Percentiles rank a stretch among this genome's conserved stretches.
Conservation (phyloP, 2,113 vertebrate species). For the Lasiurus borealis region DNA sequence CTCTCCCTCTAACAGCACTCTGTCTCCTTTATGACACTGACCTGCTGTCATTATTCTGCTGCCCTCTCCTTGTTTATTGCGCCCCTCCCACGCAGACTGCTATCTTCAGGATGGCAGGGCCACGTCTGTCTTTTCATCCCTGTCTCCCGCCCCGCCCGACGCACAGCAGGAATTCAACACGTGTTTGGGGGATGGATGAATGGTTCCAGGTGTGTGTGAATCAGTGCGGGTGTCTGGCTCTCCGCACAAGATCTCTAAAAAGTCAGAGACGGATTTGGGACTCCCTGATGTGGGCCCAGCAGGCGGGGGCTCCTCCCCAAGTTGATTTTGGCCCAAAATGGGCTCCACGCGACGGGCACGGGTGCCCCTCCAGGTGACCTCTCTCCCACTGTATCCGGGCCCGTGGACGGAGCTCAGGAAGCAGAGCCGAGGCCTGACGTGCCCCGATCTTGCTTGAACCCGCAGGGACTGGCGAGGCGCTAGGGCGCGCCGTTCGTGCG, state of each 20-base stretch:
- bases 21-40: not conserved
- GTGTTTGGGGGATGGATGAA: not conserved
- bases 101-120: not conserved
- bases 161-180: not conserved
- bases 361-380: not conserved
- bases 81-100: not conserved
- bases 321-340: not conserved
- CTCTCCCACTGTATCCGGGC: not conserved
- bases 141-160: not conserved
- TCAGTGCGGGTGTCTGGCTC: not conserved
- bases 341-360: not conserved
- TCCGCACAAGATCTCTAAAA: not conserved
- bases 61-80: not conserved
- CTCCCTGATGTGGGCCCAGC: not conserved
- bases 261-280: not conserved
- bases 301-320: not conserved
- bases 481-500: not conserved
- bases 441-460: not conserved
- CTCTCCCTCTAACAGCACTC: not conserved
- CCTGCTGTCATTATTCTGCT: not conserved
- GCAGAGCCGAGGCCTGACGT: not conserved
- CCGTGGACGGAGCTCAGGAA: not conserved
- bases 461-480: slow-evolving; percentile 14
- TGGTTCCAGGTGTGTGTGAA: not conserved
- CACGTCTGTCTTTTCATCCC: not conserved